Conservation (phyloP, 2,888 invertebrate species). For the Ormyrus thymus region DNA sequence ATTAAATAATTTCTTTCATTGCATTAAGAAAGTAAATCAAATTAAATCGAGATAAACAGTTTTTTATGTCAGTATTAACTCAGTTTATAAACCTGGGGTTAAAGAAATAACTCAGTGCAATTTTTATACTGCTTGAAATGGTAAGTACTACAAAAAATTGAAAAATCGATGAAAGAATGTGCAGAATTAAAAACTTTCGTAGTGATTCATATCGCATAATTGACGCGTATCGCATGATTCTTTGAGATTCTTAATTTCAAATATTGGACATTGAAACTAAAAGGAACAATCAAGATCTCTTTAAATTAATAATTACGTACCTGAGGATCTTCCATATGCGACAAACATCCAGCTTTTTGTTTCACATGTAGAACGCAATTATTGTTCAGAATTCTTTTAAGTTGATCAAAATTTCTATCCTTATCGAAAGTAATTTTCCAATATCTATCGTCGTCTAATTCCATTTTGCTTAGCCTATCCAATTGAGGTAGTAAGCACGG, state of each 20-base stretch:
- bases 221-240: no score
- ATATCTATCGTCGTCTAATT: conserved; percentile 89
- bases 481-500: conserved; percentile 92
- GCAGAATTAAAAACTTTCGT: no score
- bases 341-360: conserved; percentile 91
- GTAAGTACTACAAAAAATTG: no score
- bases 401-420: conserved; percentile 88
- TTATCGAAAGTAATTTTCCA: conserved; percentile 92
- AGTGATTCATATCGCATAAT: no score
- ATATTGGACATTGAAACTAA: background rate
- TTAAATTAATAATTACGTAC: conserved; percentile 58
- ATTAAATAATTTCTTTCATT: conserved; percentile 1
- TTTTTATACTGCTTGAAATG: no score
- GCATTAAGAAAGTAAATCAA: background rate
- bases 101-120: no score
- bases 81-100: no score
- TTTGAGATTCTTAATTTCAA: no score
- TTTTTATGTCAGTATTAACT: no score
- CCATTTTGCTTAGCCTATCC: conserved; percentile 83
- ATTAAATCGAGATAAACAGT: background rate
- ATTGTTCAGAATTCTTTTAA: conserved; percentile 82
- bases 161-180: no score
- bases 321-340: conserved; percentile 89
- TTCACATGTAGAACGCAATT: conserved; percentile 88
- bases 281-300: no score